These are phyloP conservation scores for Trichosurus vulpecula DNA, from an alignment of 2,797 vertebrate genomes.

Conservation along the genomic window DNA sequence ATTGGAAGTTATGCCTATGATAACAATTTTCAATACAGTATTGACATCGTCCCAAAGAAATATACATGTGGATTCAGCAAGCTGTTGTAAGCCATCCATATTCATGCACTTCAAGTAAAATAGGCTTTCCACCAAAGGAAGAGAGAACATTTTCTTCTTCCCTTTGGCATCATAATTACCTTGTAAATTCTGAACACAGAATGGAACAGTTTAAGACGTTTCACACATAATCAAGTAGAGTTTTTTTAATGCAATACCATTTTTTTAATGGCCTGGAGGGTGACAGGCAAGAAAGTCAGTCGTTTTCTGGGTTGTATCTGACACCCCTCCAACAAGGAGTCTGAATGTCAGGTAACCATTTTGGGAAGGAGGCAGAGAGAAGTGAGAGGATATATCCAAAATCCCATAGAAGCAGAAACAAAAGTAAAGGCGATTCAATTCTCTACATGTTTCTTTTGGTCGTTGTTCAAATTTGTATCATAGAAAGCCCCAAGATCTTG, in stretches of 20 bases:
- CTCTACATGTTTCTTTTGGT: neutral
- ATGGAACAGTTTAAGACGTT: neutral
- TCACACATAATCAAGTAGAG: neutral
- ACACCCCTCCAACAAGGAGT: neutral
- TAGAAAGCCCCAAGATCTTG: neutral
- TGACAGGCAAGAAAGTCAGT: neutral
- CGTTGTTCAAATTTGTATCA: neutral
- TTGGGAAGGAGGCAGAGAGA: neutral
- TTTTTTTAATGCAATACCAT: neutral
- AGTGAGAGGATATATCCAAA: neutral
- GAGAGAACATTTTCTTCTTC: neutral
- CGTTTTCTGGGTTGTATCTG: neutral
- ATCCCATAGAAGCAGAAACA: neutral
- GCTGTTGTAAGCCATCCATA: neutral
- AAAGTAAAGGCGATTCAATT: neutral
- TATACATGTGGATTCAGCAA: neutral
- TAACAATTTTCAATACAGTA: slow-evolving; percentile 24
- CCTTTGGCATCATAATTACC: neutral
- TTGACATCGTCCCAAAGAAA: slow-evolving; percentile 45
- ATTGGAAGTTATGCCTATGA: neutral
- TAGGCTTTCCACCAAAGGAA: neutral
- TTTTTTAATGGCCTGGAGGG: neutral
- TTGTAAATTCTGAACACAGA: neutral
- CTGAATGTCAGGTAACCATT: neutral
- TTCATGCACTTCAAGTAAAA: neutral